phyloP scores from a whole-genome alignment of 2,888 invertebrate species.

The Sesia apiformis region DNA sequence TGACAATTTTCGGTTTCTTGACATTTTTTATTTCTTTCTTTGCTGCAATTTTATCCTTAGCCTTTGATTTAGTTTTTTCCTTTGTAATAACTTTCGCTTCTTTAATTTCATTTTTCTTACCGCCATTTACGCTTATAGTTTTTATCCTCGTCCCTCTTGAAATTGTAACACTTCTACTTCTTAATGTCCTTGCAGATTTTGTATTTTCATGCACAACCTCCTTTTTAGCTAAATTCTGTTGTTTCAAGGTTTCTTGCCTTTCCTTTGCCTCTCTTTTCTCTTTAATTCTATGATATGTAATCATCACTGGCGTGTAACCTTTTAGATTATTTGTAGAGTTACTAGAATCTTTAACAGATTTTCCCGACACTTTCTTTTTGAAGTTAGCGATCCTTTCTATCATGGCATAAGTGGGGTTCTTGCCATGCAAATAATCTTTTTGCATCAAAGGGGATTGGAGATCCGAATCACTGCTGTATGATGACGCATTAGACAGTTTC shows the following conservation, averaged over 20 bases:
- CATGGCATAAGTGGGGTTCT: conserved; percentile 83
- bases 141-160: conserved; percentile 4
- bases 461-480: conserved; percentile 45
- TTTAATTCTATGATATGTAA: conserved; percentile 61
- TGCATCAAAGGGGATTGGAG: conserved; percentile 47
- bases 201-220: conserved; percentile 17
- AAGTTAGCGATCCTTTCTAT: conserved; percentile 77
- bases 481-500: conserved; percentile 54
- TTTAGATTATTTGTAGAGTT: conserved; percentile 28
- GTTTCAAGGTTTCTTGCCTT: conserved; percentile 35
- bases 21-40: too few species aligned
- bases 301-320: conserved; percentile 75
- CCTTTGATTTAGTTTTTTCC: too few species aligned
- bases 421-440: conserved; percentile 58
- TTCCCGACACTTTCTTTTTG: conserved; percentile 65
- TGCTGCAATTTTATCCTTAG: too few species aligned
- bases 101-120: conserved; percentile 18
- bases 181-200: conserved; percentile 40
- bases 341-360: conserved; percentile 35
- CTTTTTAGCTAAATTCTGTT: conserved; percentile 22
- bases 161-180: conserved; percentile 13
- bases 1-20: too few species aligned
- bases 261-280: conserved; percentile 60
- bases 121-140: background rate
- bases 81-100: too few species aligned